Evolutionary conservation across 2,888 invertebrate species (phyloP), one percentile per base, ranked within the genome.

Genomic region (Synanthedon vespiformis): DNA sequence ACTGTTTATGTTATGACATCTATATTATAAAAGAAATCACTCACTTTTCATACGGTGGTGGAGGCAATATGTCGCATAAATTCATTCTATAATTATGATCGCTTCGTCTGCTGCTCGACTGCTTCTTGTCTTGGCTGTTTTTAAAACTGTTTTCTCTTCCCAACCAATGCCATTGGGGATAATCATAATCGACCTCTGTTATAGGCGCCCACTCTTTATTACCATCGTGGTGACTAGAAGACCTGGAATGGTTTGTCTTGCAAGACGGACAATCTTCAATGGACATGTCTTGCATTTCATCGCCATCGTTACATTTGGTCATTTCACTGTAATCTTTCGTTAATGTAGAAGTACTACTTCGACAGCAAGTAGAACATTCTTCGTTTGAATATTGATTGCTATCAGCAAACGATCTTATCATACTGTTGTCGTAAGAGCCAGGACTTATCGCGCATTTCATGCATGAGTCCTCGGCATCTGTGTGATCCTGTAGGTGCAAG

Each of bases 381-480:
- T 86, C 87, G 53, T 85, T 86, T 4, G 87, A 86, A 61, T 80
- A 87, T 61, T 84, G 85, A 56, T 85, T 86, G 59, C 85, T 87
- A 52, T 84, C 84, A 49, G 71, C 82, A 47, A 74, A 86, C 2
- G 86, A 87, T 56, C 84, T 71, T 1, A 80, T 72, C 85, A 87
- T 85, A 56, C 86, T 89, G 57, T 89, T 88, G 56, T 89, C 89
- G 57, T 88, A 89, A 1, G 89, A 89, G 14, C 85, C 88, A 22
- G 89, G 89, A 61, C 89, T 89, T 2, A 88, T 81, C 34, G 89
- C 85, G 57, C 88, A 88, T 68, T 89, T 89, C 58, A 88, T 75
- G 59, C 89, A 89, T 0, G 87, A 89, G 58, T 89, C 89, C 68
- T 89, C 89, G 8, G 84, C 84, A 53, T 88, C 88, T 40, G 83